Evolutionary conservation across 2,888 invertebrate species (phyloP).

Genomic region (Pseudanteris insignis): DNA sequence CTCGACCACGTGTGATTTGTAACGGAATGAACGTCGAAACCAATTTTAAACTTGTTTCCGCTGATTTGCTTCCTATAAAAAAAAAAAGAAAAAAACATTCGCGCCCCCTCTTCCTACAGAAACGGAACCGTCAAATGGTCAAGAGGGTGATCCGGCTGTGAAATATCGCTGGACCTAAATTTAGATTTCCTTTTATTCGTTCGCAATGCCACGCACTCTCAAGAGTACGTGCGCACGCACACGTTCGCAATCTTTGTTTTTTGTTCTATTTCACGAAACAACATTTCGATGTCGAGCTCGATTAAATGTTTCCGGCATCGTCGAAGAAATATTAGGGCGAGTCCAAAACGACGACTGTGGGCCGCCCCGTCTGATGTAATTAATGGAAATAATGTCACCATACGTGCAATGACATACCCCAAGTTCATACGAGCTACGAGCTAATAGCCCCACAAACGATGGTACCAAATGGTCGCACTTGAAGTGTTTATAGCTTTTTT

Average conservation of each 20-base stretch:
- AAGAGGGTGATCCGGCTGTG: constrained; percentile 40
- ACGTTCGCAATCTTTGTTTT: constrained; percentile 23
- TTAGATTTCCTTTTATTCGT: constrained; percentile 38
- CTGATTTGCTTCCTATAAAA: constrained; percentile 12
- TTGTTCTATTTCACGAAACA: constrained; percentile 34
- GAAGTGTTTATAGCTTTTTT: too few species aligned
- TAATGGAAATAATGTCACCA: constrained; percentile 30
- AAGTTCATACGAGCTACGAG: too few species aligned
- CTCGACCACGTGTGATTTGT: constrained; percentile 8
- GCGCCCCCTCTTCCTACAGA: not conserved
- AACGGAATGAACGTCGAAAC: constrained; percentile 21
- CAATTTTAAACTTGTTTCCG: constrained; percentile 22
- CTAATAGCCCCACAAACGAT: too few species aligned
- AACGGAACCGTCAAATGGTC: constrained; percentile 39
- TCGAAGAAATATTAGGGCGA: constrained; percentile 28
- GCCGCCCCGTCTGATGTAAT: constrained; percentile 24
- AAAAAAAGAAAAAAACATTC: constrained; percentile 1
- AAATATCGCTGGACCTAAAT: constrained; percentile 37
- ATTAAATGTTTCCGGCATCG: constrained; percentile 36
- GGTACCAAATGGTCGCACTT: too few species aligned
- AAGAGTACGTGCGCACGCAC: constrained; percentile 3
- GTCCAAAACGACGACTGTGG: constrained; percentile 15
- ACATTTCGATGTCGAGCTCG: constrained; percentile 35
- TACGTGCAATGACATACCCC: too few species aligned
- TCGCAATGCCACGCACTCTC: constrained; percentile 1